A percentile compares a stretch with the other conserved stretches of the same genome.
Conservation (phyloP, 2,888 invertebrate species). For the Gymnocheta viridis region DNA sequence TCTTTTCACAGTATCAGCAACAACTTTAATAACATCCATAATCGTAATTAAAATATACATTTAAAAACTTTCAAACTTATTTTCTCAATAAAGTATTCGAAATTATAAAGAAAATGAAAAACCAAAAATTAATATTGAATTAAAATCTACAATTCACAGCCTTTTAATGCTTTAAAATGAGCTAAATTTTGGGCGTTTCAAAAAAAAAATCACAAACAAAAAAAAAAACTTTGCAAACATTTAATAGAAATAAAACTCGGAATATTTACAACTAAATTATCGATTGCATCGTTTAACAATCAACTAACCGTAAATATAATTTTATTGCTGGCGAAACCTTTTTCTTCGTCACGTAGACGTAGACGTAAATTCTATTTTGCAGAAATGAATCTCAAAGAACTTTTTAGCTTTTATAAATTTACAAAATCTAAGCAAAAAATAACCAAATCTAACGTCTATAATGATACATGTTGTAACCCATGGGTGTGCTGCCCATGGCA, state of each 20-base stretch:
- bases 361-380: neutral
- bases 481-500: conserved; percentile 82
- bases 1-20: neutral
- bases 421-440: conserved; percentile 70
- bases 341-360: conserved; percentile 4
- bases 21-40: neutral
- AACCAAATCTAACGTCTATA: conserved; percentile 80
- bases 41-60: neutral
- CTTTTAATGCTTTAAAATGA: conserved; percentile 81
- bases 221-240: conserved; percentile 19
- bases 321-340: conserved; percentile 44
- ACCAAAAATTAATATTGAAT: neutral
- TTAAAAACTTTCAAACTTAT: neutral
- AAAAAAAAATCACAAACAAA: conserved; percentile 16
- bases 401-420: conserved; percentile 13
- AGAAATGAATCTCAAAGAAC: neutral
- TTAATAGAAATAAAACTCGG: neutral
- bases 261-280: neutral
- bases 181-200: conserved; percentile 72
- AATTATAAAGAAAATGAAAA: neutral
- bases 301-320: neutral
- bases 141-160: conserved; percentile 77
- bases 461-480: conserved; percentile 82
- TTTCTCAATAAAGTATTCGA: neutral
- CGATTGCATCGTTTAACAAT: neutral